Base-by-base conservation (phyloP, 92 coral and sea anemone species). In the Paramuricea clavata region DNA sequence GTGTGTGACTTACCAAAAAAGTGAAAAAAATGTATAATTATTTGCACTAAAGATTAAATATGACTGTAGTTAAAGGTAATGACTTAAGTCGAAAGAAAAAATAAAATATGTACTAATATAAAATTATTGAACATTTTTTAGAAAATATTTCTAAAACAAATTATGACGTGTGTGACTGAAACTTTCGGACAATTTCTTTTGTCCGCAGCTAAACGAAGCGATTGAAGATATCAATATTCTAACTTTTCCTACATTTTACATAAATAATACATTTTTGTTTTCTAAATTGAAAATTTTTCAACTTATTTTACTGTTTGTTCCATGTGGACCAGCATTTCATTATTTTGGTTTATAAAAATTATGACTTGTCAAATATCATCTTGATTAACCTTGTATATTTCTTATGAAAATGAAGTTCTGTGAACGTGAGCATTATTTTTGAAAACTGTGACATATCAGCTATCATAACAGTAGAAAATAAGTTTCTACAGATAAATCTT, bases 1-100 rank as follows among this genome's bases (percentile, higher is more conserved):
- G 74, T 73, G 56, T 74, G 89, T 85, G 89, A 85, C 89, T 70
- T 39, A 10, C 44, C 44, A 39, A 39, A 39, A 39, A 39, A 39
- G 44, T 39, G 44, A 39, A 39, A 39, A 39, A 39, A 39, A 4
- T 39, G 10, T 39, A 10, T 39, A 39, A 39, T 39, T 39, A 39
- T 39, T 39, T 39, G 44, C 44, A 39, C 44, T 39, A 39, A 4
- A 39, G 44, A 39, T 39, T 39, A 39, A 39, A 4, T 39, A 39
- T 39, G 44, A 39, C 44, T 39, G 44, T 39, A 39, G 10, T 39
- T 10, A 4, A 39, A 39, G 44, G 44, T 39, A 39, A 39, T 39
- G 44, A 39, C 10, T 39, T 10, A 39, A 39, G 44, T 39, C 44
- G 10, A 39, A 39, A 39, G 44, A 39, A 10, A 39, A 39, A 39